Evolutionary conservation across 2,113 vertebrate species (phyloP), one percentile per base, ranked within the genome.

Genomic region (Isurus oxyrinchus): DNA sequence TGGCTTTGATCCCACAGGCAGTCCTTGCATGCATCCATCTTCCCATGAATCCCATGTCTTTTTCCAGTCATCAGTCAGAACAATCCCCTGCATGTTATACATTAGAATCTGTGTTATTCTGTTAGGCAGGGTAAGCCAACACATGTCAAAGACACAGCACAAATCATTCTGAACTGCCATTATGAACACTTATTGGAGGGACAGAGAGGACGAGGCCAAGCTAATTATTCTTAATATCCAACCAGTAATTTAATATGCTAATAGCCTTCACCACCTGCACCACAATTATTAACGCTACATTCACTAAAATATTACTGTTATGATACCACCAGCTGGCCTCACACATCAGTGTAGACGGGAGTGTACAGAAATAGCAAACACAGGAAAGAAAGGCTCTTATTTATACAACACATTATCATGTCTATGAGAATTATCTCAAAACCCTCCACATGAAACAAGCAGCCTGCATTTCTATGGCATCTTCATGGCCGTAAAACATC

Each of bases 221-320:
- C 94, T 95, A 95, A 95, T 95, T 95, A 95, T 95, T 95, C 94
- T 72, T 95, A 72, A 95, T 95, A 95, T 95, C 94, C 23, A 76
- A 95, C 63, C 94, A 72, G 94, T 72, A 76, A 95, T 95, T 69
- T 95, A 95, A 95, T 95, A 95, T 95, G 94, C 44, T 72, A 95
- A 95, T 95, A 72, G 67, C 27, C 25, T 55, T 53, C 63, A 55
- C 94, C 94, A 72, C 94, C 66, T 72, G 94, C 63, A 95, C 67
- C 40, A 31, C 40, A 21, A 72, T 95, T 95, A 72, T 76, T 95
- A 72, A 95, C 19, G 90, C 90, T n/a, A 40, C n/a, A 66, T n/a
- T 94, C 59, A 63, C 90, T 66, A 66, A 40, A 94, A 63, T 63
- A 57, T 61, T 59, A 94, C 16, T 44, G 16, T 63, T 94, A 63